Percentiles rank a stretch among this genome's conserved stretches.
Conservation (phyloP, 2,113 vertebrate genomes). For the Zootoca vivipara region DNA sequence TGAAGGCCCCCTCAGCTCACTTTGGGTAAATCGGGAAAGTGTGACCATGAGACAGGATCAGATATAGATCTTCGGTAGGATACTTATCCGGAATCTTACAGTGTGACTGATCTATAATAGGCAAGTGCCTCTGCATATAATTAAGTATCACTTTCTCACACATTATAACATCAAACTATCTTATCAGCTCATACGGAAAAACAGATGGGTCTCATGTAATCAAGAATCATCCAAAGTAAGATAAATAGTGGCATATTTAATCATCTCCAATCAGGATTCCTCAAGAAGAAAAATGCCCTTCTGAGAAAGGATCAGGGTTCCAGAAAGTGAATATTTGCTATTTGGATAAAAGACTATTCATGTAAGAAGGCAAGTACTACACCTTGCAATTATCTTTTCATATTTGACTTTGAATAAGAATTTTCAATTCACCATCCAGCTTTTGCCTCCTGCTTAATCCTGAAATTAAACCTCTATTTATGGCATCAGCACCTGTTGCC, state of each 20-base stretch:
- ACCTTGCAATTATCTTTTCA: constrained; percentile 47
- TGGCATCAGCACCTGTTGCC: constrained; percentile 48
- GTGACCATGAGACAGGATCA: background rate
- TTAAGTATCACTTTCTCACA: constrained; percentile 62
- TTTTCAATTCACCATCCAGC: constrained; percentile 33
- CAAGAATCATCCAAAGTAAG: constrained; percentile 65
- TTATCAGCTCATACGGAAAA: constrained; percentile 67
- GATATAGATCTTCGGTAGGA: background rate
- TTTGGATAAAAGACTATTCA: constrained; percentile 38
- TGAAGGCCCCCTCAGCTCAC: background rate
- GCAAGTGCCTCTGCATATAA: constrained; percentile 63
- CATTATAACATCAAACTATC: constrained; percentile 67
- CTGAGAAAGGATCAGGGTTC: constrained; percentile 24
- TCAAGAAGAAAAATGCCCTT: constrained; percentile 61
- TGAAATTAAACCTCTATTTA: constrained; percentile 53
- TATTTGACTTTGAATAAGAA: constrained; percentile 43
- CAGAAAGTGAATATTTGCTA: background rate
- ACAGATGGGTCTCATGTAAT: constrained; percentile 55
- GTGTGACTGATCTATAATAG: constrained; percentile 46
- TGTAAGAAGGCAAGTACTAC: background rate
- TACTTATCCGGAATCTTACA: constrained; percentile 40
- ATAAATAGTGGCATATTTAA: constrained; percentile 68
- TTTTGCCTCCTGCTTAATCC: constrained; percentile 38
- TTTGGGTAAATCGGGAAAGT: constrained; percentile 5
- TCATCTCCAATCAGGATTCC: constrained; percentile 45